Evolutionary conservation across 2,797 vertebrate species (phyloP), one percentile per base, ranked within the genome.

Genomic region (Acanthurus lineatus): DNA sequence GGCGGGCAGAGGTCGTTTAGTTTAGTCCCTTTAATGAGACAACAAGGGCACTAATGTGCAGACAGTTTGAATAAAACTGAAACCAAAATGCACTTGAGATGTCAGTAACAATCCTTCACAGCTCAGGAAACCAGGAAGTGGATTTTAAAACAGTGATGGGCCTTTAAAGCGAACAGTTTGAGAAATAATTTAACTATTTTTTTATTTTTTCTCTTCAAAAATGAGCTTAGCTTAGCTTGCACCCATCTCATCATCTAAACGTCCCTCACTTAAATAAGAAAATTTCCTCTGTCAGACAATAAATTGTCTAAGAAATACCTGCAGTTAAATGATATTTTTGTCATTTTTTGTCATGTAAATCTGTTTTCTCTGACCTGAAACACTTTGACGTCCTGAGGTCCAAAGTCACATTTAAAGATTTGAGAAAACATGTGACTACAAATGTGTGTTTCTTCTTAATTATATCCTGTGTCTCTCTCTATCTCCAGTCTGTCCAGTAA

Each of bases 341-440:
- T 28, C 28, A 28, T 28, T 28, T 28, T 17, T 69, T 51, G 38
- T 15, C 28, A 28, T 28, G 28, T 51, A 32, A 74, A 14, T 40
- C 2, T 1, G 9, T 73, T 49, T 58, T 53, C 8, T 71, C 51
- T 69, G 35, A 73, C 89, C 91, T 89, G 80, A 56, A 53, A 70
- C 11, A 65, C 58, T 82, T 64, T 71, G 60, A 53, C 40, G 68
- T 77, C 67, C 58, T 70, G 52, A 60, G 20, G 71, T 82, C 56
- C 47, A 28, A 22, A 69, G 62, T 67, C 35, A 74, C 57, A 58
- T 44, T 82, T 28, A 78, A 57, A 28, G 32, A 28, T 28, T 28
- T 28, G 28, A 4, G 14, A 51, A 60, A 45, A 73, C 6, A 44
- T 77, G 51, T 79, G 28, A 67, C 40, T 7, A 48, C 22, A 9